phyloP scores from a whole-genome alignment of 2,888 invertebrate genomes.

The Taenaris catops region DNA sequence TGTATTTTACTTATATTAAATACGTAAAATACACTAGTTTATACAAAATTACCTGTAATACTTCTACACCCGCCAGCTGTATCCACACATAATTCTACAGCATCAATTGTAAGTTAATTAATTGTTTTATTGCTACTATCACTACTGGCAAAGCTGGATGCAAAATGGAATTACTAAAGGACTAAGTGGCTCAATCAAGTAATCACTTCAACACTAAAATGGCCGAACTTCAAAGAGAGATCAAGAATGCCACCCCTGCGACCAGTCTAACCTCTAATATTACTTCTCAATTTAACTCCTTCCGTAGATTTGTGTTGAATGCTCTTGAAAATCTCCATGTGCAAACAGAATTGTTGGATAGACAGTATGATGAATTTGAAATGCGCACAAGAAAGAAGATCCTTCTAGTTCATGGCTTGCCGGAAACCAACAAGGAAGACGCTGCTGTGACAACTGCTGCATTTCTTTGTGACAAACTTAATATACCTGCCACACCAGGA shows the following conservation, averaged over 20 bases:
- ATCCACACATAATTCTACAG: not conserved
- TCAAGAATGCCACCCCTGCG: not conserved
- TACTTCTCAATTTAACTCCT: constrained; percentile 1
- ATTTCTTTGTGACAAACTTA: not conserved
- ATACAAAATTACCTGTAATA: too few relatives aligned
- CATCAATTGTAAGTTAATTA: not conserved
- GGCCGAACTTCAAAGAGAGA: constrained; percentile 9
- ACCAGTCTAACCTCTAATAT: constrained; percentile 8
- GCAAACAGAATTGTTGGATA: too few relatives aligned
- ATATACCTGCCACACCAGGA: not conserved
- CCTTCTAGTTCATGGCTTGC: not conserved
- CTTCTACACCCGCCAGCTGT: not conserved
- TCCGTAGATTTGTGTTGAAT: not conserved
- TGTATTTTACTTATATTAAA: too few relatives aligned
- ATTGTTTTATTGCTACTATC: not conserved
- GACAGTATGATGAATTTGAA: not conserved
- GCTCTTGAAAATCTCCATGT: too few relatives aligned
- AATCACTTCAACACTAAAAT: constrained; percentile 9
- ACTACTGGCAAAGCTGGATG: too few relatives aligned
- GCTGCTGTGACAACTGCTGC: not conserved
- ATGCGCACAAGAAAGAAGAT: not conserved
- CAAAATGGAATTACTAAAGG: too few relatives aligned
- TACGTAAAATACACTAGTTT: too few relatives aligned
- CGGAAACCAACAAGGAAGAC: not conserved
- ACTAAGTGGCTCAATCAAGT: too few relatives aligned